Percentiles rank a stretch among this genome's conserved stretches.
Conservation (phyloP, 2,888 invertebrate genomes). For the Melieria omissa region DNA sequence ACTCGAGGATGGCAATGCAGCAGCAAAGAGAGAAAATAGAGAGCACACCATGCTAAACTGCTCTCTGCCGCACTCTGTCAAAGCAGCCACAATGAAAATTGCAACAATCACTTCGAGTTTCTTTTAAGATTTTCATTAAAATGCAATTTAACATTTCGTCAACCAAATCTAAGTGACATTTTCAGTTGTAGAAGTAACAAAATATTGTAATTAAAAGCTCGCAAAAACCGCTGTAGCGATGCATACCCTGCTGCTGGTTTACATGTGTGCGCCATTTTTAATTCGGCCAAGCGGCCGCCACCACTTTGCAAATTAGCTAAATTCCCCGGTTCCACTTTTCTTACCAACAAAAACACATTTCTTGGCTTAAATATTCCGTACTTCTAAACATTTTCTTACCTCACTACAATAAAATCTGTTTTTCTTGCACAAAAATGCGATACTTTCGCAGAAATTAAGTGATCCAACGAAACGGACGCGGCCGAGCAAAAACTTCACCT, state of each 20-base stretch:
- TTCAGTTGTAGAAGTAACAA: not conserved
- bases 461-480: too few relatives aligned
- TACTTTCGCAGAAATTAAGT: constrained; percentile 12
- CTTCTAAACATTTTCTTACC: not conserved
- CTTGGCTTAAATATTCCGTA: too few relatives aligned
- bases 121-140: too few relatives aligned
- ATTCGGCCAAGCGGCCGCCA: constrained; percentile 35
- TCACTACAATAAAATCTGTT: not conserved
- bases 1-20: too few relatives aligned
- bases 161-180: not conserved
- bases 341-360: not conserved
- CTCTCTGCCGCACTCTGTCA: too few relatives aligned
- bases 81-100: too few relatives aligned
- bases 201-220: constrained; percentile 4
- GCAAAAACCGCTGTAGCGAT: not conserved
- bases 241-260: constrained; percentile 13
- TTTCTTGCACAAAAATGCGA: not conserved
- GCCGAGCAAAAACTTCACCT: too few relatives aligned
- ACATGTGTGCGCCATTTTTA: constrained; percentile 48
- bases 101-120: too few relatives aligned
- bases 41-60: too few relatives aligned
- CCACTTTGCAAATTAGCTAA: constrained; percentile 31
- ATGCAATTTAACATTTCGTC: not conserved
- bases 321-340: constrained; percentile 7
- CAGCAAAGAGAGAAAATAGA: too few relatives aligned